A percentile compares a stretch with the other conserved stretches of the same genome.
Conservation (phyloP, 2,888 invertebrate species). For the Melieria omissa region DNA sequence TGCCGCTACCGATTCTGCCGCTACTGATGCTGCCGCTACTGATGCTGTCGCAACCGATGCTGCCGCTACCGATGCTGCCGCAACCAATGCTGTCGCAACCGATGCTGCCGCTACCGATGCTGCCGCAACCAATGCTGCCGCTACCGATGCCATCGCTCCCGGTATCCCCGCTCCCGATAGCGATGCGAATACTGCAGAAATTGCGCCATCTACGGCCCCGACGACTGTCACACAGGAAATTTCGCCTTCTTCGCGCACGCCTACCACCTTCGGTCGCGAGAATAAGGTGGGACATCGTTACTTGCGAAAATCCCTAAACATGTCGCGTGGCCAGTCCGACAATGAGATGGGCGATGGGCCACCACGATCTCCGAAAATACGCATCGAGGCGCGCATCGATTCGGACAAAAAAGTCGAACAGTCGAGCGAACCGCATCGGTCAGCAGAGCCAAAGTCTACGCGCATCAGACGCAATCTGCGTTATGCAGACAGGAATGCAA, state of each 20-base stretch:
- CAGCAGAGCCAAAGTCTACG: background rate
- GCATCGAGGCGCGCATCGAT: conserved; percentile 53
- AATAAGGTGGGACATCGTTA: conserved; percentile 52
- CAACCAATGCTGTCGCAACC: background rate
- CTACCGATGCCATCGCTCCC: background rate
- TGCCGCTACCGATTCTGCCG: too few relatives aligned
- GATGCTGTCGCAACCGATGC: too few relatives aligned
- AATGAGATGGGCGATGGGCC: conserved; percentile 44
- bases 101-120: background rate
- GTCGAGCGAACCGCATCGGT: conserved; percentile 7
- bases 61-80: background rate
- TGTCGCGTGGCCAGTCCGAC: conserved; percentile 43
- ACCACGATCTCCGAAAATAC: conserved; percentile 50
- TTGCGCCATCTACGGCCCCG: background rate
- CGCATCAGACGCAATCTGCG: conserved; percentile 40
- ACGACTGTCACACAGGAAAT: conserved; percentile 19
- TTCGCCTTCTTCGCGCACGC: conserved; percentile 42
- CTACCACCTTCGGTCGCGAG: conserved; percentile 55
- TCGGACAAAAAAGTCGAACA: conserved; percentile 47
- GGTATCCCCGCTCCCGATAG: background rate
- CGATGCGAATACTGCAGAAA: conserved; percentile 2
- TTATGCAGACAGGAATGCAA: conserved; percentile 8
- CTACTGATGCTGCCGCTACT: too few relatives aligned
- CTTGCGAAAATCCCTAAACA: conserved; percentile 53
- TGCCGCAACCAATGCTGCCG: background rate